These are phyloP conservation scores for Allygus modestus DNA, from an alignment of 2,888 invertebrate genomes.

Conservation along the genomic window DNA sequence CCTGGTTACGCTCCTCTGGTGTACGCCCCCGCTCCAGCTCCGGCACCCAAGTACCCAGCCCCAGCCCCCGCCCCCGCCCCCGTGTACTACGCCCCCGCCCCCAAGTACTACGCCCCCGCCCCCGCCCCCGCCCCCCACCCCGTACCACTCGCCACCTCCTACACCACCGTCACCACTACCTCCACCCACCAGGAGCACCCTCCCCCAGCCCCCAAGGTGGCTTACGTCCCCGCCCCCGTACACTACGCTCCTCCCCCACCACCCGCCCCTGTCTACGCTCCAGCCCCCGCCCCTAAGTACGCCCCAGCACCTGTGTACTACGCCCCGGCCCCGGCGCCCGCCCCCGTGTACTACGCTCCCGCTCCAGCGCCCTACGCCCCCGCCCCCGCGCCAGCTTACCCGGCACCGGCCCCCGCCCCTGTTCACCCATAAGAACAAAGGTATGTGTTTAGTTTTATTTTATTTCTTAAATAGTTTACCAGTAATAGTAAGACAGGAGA, in stretches of 20 bases:
- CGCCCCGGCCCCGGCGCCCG: slow-evolving; percentile 69
- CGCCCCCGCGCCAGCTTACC: slow-evolving; percentile 43
- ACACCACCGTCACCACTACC: slow-evolving; percentile 51
- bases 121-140: slow-evolving; percentile 38
- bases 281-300: slow-evolving; percentile 60
- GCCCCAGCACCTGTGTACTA: slow-evolving; percentile 67
- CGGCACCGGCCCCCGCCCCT: slow-evolving; percentile 1
- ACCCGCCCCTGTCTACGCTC: slow-evolving; percentile 68
- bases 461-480: too few species aligned
- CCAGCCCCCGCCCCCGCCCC: slow-evolving; percentile 41
- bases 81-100: slow-evolving; percentile 32
- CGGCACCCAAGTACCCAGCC: slow-evolving; percentile 57
- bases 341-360: slow-evolving; percentile 66
- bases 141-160: slow-evolving; percentile 44
- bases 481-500: too few species aligned
- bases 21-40: slow-evolving; percentile 72
- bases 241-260: slow-evolving; percentile 69
- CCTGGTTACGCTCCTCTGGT: slow-evolving; percentile 64
- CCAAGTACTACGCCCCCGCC: background rate
- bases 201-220: slow-evolving; percentile 44
- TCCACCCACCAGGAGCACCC: slow-evolving; percentile 42
- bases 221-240: slow-evolving; percentile 64
- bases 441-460: background rate
- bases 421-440: background rate
- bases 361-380: slow-evolving; percentile 16